These are phyloP conservation scores for Porites evermanni DNA, from an alignment of 92 coral and sea anemone genomes.

Conservation along the genomic window DNA sequence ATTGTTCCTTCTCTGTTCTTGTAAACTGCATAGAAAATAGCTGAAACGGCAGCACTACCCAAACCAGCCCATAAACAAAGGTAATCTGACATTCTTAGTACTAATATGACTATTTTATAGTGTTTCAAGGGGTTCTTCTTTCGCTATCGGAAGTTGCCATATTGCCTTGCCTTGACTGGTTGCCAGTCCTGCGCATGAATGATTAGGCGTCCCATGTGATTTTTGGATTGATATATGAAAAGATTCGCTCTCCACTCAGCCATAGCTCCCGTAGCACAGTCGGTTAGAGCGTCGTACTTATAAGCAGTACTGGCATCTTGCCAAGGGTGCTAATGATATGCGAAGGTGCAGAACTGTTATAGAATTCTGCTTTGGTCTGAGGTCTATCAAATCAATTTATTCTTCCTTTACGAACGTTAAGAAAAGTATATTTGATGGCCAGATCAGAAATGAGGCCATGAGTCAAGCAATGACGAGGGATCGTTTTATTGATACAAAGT, in stretches of 20 bases:
- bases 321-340: slow-evolving; percentile 75
- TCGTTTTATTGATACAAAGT: no score
- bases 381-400: no score
- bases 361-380: no score
- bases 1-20: slow-evolving; percentile 66
- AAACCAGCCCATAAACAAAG: slow-evolving; percentile 73
- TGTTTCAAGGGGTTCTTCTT: not conserved
- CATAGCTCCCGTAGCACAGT: slow-evolving; percentile 93
- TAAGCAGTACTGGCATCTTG: slow-evolving; percentile 77
- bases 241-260: not conserved
- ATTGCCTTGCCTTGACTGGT: slow-evolving; percentile 2
- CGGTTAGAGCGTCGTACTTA: slow-evolving; percentile 97
- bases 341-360: slow-evolving; percentile 58
- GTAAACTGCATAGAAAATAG: slow-evolving; percentile 89
- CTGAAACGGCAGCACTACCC: slow-evolving; percentile 85
- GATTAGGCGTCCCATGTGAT: no score
- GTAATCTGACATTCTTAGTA: slow-evolving; percentile 59
- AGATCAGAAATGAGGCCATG: no score
- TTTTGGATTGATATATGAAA: not conserved
- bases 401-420: no score
- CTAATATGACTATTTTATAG: not conserved
- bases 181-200: slow-evolving; percentile 17
- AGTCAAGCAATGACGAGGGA: no score
- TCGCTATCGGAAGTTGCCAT: slow-evolving; percentile 1
- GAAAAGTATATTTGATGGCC: no score